phyloP scores from a whole-genome alignment of 2,888 invertebrate species.

The Nemotelus pantherinus region DNA sequence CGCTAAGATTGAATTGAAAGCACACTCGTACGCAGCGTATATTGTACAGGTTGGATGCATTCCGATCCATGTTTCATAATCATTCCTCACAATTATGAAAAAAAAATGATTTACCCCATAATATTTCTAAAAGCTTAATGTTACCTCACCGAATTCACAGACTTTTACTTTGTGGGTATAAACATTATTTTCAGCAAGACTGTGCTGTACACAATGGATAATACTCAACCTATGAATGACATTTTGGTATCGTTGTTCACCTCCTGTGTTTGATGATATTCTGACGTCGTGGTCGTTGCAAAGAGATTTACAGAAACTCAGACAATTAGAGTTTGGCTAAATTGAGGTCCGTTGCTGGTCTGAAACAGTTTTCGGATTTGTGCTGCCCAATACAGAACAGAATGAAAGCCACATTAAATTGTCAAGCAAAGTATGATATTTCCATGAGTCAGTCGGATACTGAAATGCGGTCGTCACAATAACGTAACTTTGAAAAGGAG shows the following conservation, averaged over 20 bases:
- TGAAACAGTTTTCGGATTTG: slow-evolving; percentile 29
- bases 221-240: no score
- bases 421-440: slow-evolving; percentile 23
- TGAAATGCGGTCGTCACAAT: background rate
- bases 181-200: no score
- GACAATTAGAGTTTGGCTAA: slow-evolving; percentile 27
- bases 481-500: background rate
- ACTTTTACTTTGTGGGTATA: no score
- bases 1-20: no score
- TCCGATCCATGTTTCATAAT: background rate
- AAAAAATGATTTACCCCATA: no score
- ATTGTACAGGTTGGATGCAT: background rate
- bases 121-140: no score
- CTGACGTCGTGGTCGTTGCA: background rate
- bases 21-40: background rate
- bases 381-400: background rate
- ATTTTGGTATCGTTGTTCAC: slow-evolving; percentile 12
- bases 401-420: slow-evolving; percentile 39
- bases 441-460: slow-evolving; percentile 3
- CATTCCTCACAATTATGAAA: no score
- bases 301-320: slow-evolving; percentile 21
- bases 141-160: no score
- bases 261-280: background rate
- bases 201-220: no score
- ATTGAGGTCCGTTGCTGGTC: slow-evolving; percentile 17